Evolutionary conservation across 1,140 invertebrate genomes (phyloP).

Genomic region (Dendrolimus punctatus): DNA sequence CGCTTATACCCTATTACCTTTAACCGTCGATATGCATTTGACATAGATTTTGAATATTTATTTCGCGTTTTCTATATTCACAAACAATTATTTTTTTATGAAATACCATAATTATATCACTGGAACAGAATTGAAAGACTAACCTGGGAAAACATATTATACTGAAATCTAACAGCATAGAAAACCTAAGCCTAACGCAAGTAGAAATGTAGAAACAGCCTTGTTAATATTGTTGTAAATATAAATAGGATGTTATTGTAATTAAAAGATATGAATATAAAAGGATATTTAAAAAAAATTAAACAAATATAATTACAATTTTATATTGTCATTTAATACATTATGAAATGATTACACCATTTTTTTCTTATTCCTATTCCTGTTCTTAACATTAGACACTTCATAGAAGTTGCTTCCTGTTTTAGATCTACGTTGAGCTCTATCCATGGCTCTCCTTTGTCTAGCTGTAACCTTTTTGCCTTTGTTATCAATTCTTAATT

Average conservation of each 20-base stretch:
- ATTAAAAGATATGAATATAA: background rate
- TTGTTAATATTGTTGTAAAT: no score
- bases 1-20: no score
- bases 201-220: no score
- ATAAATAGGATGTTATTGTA: background rate
- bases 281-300: background rate
- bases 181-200: no score
- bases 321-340: conserved; percentile 2
- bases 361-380: conserved; percentile 78
- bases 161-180: no score
- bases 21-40: no score
- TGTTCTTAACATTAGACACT: conserved; percentile 93
- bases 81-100: no score
- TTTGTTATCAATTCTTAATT: conserved; percentile 20
- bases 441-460: conserved; percentile 82
- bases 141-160: no score
- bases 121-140: no score
- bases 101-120: no score
- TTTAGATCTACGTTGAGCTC: conserved; percentile 85
- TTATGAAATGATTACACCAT: conserved; percentile 22
- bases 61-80: no score
- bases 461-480: conserved; percentile 81
- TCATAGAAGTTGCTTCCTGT: conserved; percentile 96
- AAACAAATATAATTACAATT: conserved; percentile 6
- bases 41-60: no score